Evolutionary conservation across 2,797 vertebrate species (phyloP).

Genomic region (Myiotriccus ornatus): DNA sequence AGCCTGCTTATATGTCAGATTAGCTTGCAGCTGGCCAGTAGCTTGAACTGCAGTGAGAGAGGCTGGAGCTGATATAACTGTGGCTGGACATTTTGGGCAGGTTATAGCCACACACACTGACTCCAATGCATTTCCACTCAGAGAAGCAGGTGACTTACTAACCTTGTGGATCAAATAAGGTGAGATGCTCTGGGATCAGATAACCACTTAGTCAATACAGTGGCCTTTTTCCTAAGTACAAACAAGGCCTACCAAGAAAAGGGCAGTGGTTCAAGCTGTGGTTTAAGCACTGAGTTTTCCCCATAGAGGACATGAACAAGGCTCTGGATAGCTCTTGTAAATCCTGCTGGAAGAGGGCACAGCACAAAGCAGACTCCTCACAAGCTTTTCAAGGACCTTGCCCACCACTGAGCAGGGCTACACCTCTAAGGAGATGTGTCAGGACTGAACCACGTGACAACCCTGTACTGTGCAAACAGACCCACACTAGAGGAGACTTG

Average conservation of each 20-base stretch:
- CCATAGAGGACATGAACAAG: background rate
- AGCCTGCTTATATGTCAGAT: background rate
- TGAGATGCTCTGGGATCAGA: background rate
- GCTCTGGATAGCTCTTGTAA: background rate
- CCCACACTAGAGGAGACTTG: background rate
- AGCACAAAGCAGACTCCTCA: background rate
- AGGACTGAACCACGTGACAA: background rate
- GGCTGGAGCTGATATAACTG: background rate
- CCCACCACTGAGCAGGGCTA: background rate
- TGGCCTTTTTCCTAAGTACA: background rate
- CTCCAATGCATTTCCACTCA: background rate
- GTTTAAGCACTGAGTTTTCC: background rate
- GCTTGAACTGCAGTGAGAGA: background rate
- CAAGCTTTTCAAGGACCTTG: background rate
- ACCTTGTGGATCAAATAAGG: background rate
- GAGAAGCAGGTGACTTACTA: background rate
- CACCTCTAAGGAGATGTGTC: accelerated
- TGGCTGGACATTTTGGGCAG: background rate
- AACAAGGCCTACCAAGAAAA: background rate
- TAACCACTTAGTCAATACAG: background rate
- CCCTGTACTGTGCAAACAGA: background rate
- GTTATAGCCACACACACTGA: accelerated
- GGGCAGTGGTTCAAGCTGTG: background rate
- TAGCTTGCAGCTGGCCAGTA: background rate
- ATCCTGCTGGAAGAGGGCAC: background rate